Evolutionary conservation across 2,888 invertebrate genomes (phyloP).

Genomic region (Malachius bipustulatus): DNA sequence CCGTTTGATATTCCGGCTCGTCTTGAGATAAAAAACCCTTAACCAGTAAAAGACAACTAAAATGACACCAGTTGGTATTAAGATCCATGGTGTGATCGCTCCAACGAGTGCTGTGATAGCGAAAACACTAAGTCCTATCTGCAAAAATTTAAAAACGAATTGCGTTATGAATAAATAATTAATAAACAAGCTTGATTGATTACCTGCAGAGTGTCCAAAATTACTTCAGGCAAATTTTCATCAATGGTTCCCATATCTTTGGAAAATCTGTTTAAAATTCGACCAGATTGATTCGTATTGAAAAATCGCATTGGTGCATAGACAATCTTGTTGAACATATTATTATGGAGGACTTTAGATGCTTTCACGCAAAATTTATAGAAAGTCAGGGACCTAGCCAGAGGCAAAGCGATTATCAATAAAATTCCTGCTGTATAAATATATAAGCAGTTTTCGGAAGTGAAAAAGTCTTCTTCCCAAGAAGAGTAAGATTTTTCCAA

Average conservation of each 20-base stretch:
- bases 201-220: slow-evolving; percentile 41
- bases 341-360: slow-evolving; percentile 44
- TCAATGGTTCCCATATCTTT: slow-evolving; percentile 55
- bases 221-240: slow-evolving; percentile 39
- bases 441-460: slow-evolving; percentile 30
- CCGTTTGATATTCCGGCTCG: slow-evolving; percentile 62
- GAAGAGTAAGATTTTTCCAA: too few relatives aligned
- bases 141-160: too few relatives aligned
- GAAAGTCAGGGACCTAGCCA: slow-evolving; percentile 41
- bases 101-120: slow-evolving; percentile 62
- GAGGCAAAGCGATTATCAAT: slow-evolving; percentile 33
- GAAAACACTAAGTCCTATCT: slow-evolving; percentile 50
- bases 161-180: too few relatives aligned
- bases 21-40: slow-evolving; percentile 56
- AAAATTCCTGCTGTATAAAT: slow-evolving; percentile 24
- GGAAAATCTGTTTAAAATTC: slow-evolving; percentile 58
- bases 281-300: slow-evolving; percentile 51
- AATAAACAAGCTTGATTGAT: too few relatives aligned
- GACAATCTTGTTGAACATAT: slow-evolving; percentile 44
- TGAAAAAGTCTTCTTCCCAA: too few relatives aligned
- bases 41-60: slow-evolving; percentile 51
- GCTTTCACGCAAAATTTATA: slow-evolving; percentile 42
- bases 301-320: slow-evolving; percentile 56
- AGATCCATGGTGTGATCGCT: slow-evolving; percentile 55
- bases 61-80: slow-evolving; percentile 55